Evolutionary conservation across 64 coral and sea anemone genomes (phyloP).

Genomic region (Astreopora myriophthalma): DNA sequence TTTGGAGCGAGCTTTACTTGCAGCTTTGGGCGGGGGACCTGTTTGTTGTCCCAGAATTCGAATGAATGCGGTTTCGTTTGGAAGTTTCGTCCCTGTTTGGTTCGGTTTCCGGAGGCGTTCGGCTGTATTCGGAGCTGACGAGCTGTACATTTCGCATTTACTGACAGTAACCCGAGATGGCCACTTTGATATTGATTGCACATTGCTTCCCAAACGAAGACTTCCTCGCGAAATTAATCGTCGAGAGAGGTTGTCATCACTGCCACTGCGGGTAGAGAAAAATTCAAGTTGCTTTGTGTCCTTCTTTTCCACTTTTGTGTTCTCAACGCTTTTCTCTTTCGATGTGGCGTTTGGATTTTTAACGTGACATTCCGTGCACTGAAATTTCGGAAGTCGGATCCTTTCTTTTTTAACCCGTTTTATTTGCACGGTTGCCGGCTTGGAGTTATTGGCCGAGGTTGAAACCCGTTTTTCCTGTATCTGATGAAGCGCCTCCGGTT

Average conservation of each 20-base stretch:
- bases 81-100: neutral
- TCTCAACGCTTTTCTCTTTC: neutral
- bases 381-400: constrained; percentile 44
- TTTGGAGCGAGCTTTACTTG: neutral
- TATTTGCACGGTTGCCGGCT: neutral
- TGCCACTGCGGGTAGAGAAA: neutral
- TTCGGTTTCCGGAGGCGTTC: neutral
- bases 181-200: constrained; percentile 3
- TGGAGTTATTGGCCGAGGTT: neutral
- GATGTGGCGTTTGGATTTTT: neutral
- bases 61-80: constrained; percentile 46
- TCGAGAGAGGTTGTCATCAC: neutral
- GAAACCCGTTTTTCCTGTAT: neutral
- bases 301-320: neutral
- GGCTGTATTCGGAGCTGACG: neutral
- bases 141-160: constrained; percentile 34
- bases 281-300: neutral
- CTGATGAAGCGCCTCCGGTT: neutral
- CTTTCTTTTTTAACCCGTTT: constrained; percentile 1
- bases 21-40: constrained; percentile 9
- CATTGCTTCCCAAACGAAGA: constrained; percentile 37
- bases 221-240: constrained; percentile 16
- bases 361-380: constrained; percentile 5
- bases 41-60: constrained; percentile 61
- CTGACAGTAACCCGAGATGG: neutral